Base-by-base conservation (phyloP, 1,140 invertebrate genomes). In the Leptopilina boulardi region DNA sequence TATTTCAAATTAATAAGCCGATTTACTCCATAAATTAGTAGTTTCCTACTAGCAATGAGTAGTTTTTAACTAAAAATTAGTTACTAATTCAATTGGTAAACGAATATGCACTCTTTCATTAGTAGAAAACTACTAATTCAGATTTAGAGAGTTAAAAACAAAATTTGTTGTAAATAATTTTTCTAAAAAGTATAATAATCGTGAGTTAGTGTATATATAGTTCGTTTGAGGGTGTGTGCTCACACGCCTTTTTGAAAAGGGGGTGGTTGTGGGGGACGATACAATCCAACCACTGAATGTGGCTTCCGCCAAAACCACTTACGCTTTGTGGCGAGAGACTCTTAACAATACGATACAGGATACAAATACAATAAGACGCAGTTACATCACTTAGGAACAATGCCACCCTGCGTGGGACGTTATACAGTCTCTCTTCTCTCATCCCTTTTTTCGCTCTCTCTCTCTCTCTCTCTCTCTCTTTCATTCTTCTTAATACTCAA, bases 341-440 rank as follows among this genome's bases (percentile, higher is more conserved):
- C 88, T 90, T 88, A 89, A 91, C 89, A 91, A 91, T 91, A 83
- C 89, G 87, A 91, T 90, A 90, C 90, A 90, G 90, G 90, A 91
- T 91, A 91, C 89, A 91, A 91, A 91, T 90, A 90, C 89, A 91
- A 91, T 91, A 91, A 91, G 89, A 90, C 89, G 89, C 88, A 91
- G 89, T 91, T 91, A 91, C 88, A 91, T 91, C 89, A 91, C 90
- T 91, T 90, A 91, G 89, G 90, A 91, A 91, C 89, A 91, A 91
- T 90, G 84, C 88, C 82, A 81, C 85, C 83, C 85, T 76, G 76
- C 80, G 74, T 77, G 74, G 44, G 56, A 74, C 84, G 72, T 85
- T 79, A 80, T 80, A 26, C 74, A 74, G 59, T 59, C 74, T 71
- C 66, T 18, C 30, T 21, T 66, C 70, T 47, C 10, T 51, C 26